Base-by-base conservation (phyloP, 1,140 invertebrate species). In the Drosophila novamexicana region DNA sequence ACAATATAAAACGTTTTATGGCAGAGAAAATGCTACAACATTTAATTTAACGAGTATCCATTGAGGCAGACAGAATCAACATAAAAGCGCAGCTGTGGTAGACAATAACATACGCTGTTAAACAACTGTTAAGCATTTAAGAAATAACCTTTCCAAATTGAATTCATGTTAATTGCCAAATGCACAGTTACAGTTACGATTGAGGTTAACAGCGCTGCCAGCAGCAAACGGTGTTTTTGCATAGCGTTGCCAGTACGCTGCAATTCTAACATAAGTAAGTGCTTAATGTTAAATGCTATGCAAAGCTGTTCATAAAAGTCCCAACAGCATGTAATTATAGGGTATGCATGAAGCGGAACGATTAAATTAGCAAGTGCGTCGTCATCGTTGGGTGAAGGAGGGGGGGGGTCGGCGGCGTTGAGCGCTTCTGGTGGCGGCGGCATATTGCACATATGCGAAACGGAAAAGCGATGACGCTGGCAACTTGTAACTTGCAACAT, bases 321-420 rank as follows among this genome's bases (percentile, higher is more conserved):
- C 37, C 16, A 6, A n/a, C 10, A 29, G 14, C 29, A 34, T 8
- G 1, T 53, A 63, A 53, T 64, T 74, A 62, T 36, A 75, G 70
- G 64, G 64, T 68, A 73, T 67, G 16, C 14, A 16, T 10, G 12
- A 53, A 53, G 50, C 39, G 73, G 10, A 18, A 77, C 63, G 73
- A 86, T 86, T 83, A 79, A 88, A 88, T 86, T 88, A 88, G 79
- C 83, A 76, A 86, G 75, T 82, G 75, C 75, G 52, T 77, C 57
- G 66, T 47, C 22, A 57, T 44, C 34, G 36, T 22, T n/a, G 37
- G 68, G 8, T 22, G 47, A 8, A 22, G 47, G 32, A 18, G 40
- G 62, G 9, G 6, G 40, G 45, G 59, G 8, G 49, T 42, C n/a
- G 53, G 7, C 3, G n/a, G 29, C 1, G 1, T 18, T 3, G 14